phyloP scores from a whole-genome alignment of 2,797 vertebrate species.

The Fistularia tabacaria region DNA sequence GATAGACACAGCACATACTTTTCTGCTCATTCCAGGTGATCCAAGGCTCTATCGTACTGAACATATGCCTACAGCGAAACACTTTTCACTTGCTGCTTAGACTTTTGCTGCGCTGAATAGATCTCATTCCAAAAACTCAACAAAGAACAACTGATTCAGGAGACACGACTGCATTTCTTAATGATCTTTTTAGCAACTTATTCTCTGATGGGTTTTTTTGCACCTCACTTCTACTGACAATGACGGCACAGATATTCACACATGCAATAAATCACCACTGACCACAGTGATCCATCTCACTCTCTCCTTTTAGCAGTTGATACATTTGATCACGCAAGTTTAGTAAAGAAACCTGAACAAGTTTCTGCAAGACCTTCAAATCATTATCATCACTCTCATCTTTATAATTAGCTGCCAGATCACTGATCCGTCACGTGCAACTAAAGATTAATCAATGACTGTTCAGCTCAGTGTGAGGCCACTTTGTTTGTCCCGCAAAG shows the following conservation, averaged over 20 bases:
- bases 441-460: not conserved
- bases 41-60: too few species aligned
- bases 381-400: slow-evolving; percentile 29
- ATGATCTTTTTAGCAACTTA: slow-evolving; percentile 42
- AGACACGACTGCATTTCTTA: slow-evolving; percentile 41
- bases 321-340: slow-evolving; percentile 2
- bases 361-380: slow-evolving; percentile 32
- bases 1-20: too few species aligned
- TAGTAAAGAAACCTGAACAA: slow-evolving; percentile 41
- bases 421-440: not conserved
- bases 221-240: slow-evolving; percentile 45
- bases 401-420: slow-evolving; percentile 19
- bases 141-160: slow-evolving; percentile 32
- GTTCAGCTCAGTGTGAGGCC: slow-evolving; percentile 39
- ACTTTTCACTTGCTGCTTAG: slow-evolving; percentile 8
- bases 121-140: slow-evolving; percentile 41
- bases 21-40: too few species aligned
- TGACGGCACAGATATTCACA: slow-evolving; percentile 40
- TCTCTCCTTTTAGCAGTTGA: slow-evolving; percentile 24
- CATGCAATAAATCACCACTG: slow-evolving; percentile 65
- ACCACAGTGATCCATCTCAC: slow-evolving; percentile 47
- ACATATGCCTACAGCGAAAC: too few species aligned
- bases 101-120: slow-evolving; percentile 23
- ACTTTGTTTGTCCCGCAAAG: slow-evolving; percentile 41
- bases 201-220: slow-evolving; percentile 25